Conservation (phyloP, 2,797 vertebrate genomes). For the Tachyglossus aculeatus region DNA sequence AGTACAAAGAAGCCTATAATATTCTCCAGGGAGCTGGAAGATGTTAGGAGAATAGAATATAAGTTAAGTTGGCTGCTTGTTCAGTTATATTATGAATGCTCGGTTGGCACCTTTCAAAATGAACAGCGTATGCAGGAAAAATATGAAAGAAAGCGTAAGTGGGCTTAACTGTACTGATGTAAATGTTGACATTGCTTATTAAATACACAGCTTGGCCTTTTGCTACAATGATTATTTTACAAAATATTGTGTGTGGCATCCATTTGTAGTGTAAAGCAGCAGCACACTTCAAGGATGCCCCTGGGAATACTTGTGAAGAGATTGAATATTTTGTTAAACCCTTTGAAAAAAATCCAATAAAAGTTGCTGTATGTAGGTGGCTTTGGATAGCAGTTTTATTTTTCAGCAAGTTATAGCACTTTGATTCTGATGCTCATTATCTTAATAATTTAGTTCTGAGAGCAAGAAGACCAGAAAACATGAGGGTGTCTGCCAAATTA, state of each 20-base stretch:
- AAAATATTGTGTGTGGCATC: conserved; percentile 52
- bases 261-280: conserved; percentile 48
- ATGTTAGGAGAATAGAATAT: conserved; percentile 44
- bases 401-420: too few relatives aligned
- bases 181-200: conserved; percentile 59
- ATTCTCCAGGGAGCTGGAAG: conserved; percentile 55
- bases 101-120: conserved; percentile 52
- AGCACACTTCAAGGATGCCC: conserved; percentile 19
- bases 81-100: conserved; percentile 48
- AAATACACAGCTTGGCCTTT: conserved; percentile 61
- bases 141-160: conserved; percentile 48
- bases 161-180: conserved; percentile 36
- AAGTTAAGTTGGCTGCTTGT: conserved; percentile 30
- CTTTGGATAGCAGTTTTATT: conserved; percentile 22
- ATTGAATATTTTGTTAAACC: conserved; percentile 61
- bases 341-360: conserved; percentile 48
- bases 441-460: too few relatives aligned
- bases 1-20: background rate
- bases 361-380: conserved; percentile 18
- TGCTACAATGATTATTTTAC: conserved; percentile 55
- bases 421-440: too few relatives aligned
- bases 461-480: too few relatives aligned
- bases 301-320: conserved; percentile 40
- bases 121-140: conserved; percentile 17
- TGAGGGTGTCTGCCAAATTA: too few relatives aligned